A percentile compares a stretch with the other conserved stretches of the same genome.
Conservation (phyloP, 2,797 vertebrate species). For the Anguilla pacifica region DNA sequence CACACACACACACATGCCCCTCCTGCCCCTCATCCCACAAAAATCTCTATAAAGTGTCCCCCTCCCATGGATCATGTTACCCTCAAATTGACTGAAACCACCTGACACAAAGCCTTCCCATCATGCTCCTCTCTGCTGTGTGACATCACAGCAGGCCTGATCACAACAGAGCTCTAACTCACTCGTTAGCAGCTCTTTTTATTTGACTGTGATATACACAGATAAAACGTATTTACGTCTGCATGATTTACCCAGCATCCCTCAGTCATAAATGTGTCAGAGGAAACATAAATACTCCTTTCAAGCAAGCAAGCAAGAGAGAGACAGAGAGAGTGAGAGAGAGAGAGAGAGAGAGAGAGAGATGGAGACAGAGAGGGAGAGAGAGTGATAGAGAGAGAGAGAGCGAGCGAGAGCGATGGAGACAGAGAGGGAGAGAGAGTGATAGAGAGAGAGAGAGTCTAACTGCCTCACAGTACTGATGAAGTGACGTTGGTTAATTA, state of each 20-base stretch:
- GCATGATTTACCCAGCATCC: background rate
- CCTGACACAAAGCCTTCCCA: slow-evolving; percentile 14
- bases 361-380: too few species aligned
- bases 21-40: slow-evolving; percentile 32
- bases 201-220: slow-evolving; percentile 1
- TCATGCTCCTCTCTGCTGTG: background rate
- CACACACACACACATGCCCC: slow-evolving; percentile 44
- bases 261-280: background rate
- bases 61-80: slow-evolving; percentile 61
- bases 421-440: background rate
- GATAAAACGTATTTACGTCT: background rate
- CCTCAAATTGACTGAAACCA: slow-evolving; percentile 62
- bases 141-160: background rate
- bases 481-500: background rate
- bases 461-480: background rate
- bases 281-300: background rate
- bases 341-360: background rate
- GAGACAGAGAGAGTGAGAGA: background rate
- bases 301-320: background rate
- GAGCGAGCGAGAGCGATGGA: background rate
- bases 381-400: background rate
- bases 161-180: background rate
- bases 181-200: background rate
- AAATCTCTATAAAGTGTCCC: background rate
- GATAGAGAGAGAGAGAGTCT: background rate